These are phyloP conservation scores for Drepana arcuata DNA, from an alignment of 1,140 invertebrate genomes.

Conservation along the genomic window DNA sequence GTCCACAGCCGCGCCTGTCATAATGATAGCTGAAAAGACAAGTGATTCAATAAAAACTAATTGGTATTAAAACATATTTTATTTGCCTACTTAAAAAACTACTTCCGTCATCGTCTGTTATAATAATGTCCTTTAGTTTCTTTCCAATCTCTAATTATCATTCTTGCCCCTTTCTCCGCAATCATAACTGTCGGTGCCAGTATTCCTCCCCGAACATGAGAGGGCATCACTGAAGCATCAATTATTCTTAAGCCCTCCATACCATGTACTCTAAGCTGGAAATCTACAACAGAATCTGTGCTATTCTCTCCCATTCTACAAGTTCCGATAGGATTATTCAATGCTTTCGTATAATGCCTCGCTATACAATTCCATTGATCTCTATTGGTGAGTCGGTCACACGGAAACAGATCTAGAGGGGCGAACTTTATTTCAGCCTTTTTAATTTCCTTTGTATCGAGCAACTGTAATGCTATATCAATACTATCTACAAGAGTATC, in stretches of 20 bases:
- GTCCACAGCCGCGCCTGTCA: slow-evolving; percentile 81
- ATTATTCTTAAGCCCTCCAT: slow-evolving; percentile 64
- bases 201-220: slow-evolving; percentile 64
- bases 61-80: slow-evolving; percentile 68
- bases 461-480: slow-evolving; percentile 75
- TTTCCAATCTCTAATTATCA: slow-evolving; percentile 62
- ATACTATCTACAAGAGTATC: slow-evolving; percentile 86
- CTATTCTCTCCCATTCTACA: slow-evolving; percentile 74
- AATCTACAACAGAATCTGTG: slow-evolving; percentile 72
- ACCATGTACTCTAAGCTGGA: slow-evolving; percentile 61
- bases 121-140: slow-evolving; percentile 43
- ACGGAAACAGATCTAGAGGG: slow-evolving; percentile 57
- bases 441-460: slow-evolving; percentile 60
- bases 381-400: slow-evolving; percentile 55
- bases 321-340: slow-evolving; percentile 73
- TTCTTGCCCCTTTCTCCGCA: slow-evolving; percentile 66
- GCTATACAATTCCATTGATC: slow-evolving; percentile 79
- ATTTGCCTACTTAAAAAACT: slow-evolving; percentile 20
- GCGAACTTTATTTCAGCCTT: slow-evolving; percentile 56
- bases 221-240: slow-evolving; percentile 70
- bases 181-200: slow-evolving; percentile 71
- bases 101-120: slow-evolving; percentile 18
- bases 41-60: slow-evolving; percentile 85
- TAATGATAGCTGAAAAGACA: slow-evolving; percentile 92
- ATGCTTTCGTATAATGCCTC: slow-evolving; percentile 77